Evolutionary conservation across 2,888 invertebrate species (phyloP).

Genomic region (Drosophila mimetica): DNA sequence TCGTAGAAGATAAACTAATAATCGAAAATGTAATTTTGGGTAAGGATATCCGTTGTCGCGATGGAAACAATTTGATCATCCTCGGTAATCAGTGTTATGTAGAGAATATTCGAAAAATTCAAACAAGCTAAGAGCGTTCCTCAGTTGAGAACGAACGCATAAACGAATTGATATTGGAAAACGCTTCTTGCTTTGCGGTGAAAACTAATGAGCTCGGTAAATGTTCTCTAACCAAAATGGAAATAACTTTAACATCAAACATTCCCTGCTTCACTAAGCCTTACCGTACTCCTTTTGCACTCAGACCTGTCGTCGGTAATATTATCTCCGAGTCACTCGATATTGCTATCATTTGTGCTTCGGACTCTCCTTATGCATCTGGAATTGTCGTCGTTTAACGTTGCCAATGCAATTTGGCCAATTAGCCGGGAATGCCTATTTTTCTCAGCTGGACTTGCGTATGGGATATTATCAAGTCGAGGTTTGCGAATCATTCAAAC

Average conservation of each 20-base stretch:
- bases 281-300: not conserved
- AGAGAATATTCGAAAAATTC: not conserved
- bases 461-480: too few species aligned
- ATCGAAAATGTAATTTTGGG: conserved; percentile 6
- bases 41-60: not conserved
- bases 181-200: not conserved
- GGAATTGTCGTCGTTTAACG: not conserved
- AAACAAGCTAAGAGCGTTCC: too few species aligned
- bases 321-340: not conserved
- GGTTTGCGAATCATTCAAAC: too few species aligned
- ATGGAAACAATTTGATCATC: not conserved
- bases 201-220: not conserved
- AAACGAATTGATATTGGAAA: not conserved
- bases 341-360: not conserved
- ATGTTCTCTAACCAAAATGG: not conserved
- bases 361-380: not conserved
- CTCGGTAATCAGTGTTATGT: not conserved
- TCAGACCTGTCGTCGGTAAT: not conserved
- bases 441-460: too few species aligned
- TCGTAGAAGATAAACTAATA: not conserved
- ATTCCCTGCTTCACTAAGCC: not conserved
- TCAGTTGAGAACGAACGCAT: not conserved
- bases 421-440: not conserved
- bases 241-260: not conserved
- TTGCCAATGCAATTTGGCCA: conserved; percentile 1